Evolutionary conservation across 2,888 invertebrate genomes (phyloP).

Genomic region (Blastobasis adustella): DNA sequence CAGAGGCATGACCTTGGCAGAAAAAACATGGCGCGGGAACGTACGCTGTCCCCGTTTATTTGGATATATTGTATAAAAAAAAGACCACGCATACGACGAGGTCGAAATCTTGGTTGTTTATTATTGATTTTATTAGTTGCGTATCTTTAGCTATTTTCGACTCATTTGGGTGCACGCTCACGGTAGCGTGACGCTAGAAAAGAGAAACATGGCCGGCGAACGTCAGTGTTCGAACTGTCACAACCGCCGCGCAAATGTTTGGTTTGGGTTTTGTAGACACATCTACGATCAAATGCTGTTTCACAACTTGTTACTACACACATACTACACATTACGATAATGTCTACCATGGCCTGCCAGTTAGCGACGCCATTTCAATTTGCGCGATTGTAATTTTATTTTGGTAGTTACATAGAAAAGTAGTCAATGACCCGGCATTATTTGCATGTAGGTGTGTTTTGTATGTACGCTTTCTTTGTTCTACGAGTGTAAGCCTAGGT

Average conservation of each 20-base stretch:
- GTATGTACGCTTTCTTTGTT: slow-evolving; percentile 50
- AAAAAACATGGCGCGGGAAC: slow-evolving; percentile 71
- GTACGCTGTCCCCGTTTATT: slow-evolving; percentile 49
- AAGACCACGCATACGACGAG: slow-evolving; percentile 20
- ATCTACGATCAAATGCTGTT: not conserved
- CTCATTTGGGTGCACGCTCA: slow-evolving; percentile 52
- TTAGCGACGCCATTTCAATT: slow-evolving; percentile 19
- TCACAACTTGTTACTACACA: slow-evolving; percentile 13
- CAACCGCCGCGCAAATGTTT: slow-evolving; percentile 39
- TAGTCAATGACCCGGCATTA: slow-evolving; percentile 69
- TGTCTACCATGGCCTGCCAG: slow-evolving; percentile 19
- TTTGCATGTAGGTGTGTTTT: slow-evolving; percentile 57
- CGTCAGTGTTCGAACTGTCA: slow-evolving; percentile 52
- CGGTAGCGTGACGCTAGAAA: slow-evolving; percentile 63
- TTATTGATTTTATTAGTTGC: slow-evolving; percentile 45
- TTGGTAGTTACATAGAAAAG: slow-evolving; percentile 33
- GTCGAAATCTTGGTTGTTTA: slow-evolving; percentile 19
- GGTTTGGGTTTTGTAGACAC: slow-evolving; percentile 21
- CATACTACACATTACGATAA: slow-evolving; percentile 16
- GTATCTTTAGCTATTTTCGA: slow-evolving; percentile 49
- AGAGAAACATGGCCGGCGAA: slow-evolving; percentile 69
- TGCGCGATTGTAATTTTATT: slow-evolving; percentile 37
- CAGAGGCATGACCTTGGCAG: slow-evolving; percentile 66
- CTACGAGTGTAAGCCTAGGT: slow-evolving; percentile 16
- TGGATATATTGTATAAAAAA: slow-evolving; percentile 26